Evolutionary conservation across 2,888 invertebrate genomes (phyloP), one percentile per base, ranked within the genome.

Genomic region (Euplagia quadripunctaria): DNA sequence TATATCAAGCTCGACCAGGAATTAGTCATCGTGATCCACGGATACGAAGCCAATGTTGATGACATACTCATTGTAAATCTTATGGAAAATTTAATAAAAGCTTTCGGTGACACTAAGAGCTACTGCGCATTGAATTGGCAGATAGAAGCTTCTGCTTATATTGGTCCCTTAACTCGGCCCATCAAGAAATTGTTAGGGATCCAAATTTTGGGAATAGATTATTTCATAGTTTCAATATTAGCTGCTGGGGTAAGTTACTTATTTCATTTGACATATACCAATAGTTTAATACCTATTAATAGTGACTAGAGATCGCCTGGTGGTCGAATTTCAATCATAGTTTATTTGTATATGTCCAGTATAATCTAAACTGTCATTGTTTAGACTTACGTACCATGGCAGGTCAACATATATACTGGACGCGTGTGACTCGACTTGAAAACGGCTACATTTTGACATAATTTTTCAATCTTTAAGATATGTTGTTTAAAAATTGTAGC

Each of bases 121-220:
- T 49, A 41, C 20, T 69, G 69, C 6, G 46, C 58, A 0, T 61
- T 69, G 17, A 69, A 69, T 31, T 69, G 69, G 69, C 16, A 69
- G 31, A 9, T 16, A 5, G 69, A 31, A 41, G 31, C 61, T 31
- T 9, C 49, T 0, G 69, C 69, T 31, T 69, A 69, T 20, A 31
- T 69, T 49, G 46, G 61, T 55, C 16, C 11, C 17, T 14, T 69
- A 61, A 14, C 49, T n/a, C 14, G 9, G 17, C 61, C 69, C 4
- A 61, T 69, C 16, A 31, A 31, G 3, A 9, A 69, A 17, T 46
- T 49, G 0, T 6, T 69, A 1, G 69, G 61, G 4, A 5, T 61
- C 17, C 0, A 0, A 14, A 6, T 20, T 49, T 55, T 68, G 16
- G 68, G 68, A n/a, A 46, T 68, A 43, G 58, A 68, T 46, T 68